These are phyloP conservation scores for silkworm (Bombyx mori) DNA, from an alignment of 1,140 invertebrate genomes.

Conservation along the genomic window DNA sequence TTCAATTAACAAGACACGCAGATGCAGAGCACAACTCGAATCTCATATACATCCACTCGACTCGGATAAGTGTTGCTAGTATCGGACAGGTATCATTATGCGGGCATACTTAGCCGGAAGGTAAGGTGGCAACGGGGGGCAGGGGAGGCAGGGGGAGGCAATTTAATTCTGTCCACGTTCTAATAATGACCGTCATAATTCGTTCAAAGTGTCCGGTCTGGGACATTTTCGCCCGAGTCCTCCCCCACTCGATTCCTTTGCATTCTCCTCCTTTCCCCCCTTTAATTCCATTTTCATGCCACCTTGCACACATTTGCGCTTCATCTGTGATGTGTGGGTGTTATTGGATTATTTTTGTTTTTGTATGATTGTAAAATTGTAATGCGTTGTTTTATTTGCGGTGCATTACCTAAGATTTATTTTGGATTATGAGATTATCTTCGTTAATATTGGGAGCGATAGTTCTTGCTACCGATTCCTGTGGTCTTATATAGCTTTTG, in stretches of 20 bases:
- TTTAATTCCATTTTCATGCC: constrained; percentile 63
- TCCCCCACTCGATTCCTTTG: constrained; percentile 57
- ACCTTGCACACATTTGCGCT: constrained; percentile 57
- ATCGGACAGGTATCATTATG: constrained; percentile 65
- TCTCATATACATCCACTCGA: constrained; percentile 28
- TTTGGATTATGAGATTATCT: too few relatives aligned
- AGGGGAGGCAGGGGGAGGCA: constrained; percentile 43
- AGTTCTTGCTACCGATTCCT: too few relatives aligned
- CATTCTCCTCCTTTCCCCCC: constrained; percentile 54
- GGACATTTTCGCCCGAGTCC: constrained; percentile 53
- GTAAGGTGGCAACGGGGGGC: constrained; percentile 1
- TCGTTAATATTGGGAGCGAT: too few relatives aligned
- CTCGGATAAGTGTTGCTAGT: constrained; percentile 41
- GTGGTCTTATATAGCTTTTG: too few relatives aligned
- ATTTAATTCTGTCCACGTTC: constrained; percentile 73
- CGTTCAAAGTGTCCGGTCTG: constrained; percentile 73
- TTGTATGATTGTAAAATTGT: too few relatives aligned
- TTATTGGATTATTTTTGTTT: too few relatives aligned
- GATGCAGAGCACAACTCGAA: too few relatives aligned
- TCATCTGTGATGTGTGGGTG: constrained; percentile 18
- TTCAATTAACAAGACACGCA: too few relatives aligned
- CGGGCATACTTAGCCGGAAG: constrained; percentile 53
- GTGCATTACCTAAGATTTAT: too few relatives aligned
- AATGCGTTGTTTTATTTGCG: too few relatives aligned
- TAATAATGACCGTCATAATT: constrained; percentile 74